A percentile compares a stretch with the other conserved stretches of the same genome.
Conservation (phyloP, 2,888 invertebrate species). For the Leistus spinibarbis region DNA sequence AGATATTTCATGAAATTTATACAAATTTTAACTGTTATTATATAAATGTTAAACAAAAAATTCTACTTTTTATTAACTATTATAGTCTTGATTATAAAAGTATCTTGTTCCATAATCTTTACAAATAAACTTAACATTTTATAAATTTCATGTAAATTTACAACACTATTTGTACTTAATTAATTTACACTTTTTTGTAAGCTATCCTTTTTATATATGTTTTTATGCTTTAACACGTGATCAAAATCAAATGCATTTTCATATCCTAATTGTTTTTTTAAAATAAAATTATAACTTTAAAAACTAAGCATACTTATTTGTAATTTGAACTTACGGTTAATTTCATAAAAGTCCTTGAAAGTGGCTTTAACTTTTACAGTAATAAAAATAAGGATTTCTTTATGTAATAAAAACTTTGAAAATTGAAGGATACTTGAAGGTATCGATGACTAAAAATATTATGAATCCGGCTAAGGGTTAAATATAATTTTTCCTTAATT, state of each 20-base stretch:
- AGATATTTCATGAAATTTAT: neutral
- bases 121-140: neutral
- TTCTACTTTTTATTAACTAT: too few relatives aligned
- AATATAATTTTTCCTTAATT: neutral
- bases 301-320: neutral
- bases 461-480: neutral
- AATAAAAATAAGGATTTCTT: too few relatives aligned
- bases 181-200: neutral
- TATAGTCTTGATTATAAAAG: too few relatives aligned
- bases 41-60: too few relatives aligned
- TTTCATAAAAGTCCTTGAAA: too few relatives aligned
- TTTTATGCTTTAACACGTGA: neutral
- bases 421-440: too few relatives aligned
- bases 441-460: neutral
- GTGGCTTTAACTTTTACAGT: too few relatives aligned
- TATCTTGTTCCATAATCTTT: too few relatives aligned
- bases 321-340: neutral
- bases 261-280: neutral
- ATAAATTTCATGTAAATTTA: neutral
- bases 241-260: neutral
- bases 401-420: too few relatives aligned
- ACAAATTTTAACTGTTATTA: neutral
- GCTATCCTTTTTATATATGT: neutral
- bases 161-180: neutral
- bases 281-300: too few relatives aligned